Evolutionary conservation across 2,888 invertebrate species (phyloP).

Genomic region (Philereme transversata): DNA sequence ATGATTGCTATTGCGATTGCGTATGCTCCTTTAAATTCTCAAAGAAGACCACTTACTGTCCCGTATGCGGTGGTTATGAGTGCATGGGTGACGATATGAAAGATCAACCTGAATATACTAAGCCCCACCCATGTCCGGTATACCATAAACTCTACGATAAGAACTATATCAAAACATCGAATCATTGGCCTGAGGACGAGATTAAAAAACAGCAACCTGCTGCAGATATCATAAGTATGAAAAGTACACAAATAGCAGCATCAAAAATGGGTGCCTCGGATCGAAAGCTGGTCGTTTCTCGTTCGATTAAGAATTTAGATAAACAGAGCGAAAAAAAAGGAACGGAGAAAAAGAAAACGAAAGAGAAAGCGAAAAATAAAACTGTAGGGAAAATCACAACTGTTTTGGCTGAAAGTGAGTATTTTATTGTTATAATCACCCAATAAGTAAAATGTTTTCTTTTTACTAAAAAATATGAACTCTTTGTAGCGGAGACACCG

Average conservation of each 20-base stretch:
- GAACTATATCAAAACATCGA: conserved; percentile 57
- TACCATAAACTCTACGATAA: conserved; percentile 75
- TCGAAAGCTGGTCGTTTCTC: conserved; percentile 37
- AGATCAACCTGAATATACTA: conserved; percentile 59
- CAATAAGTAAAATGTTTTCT: no score
- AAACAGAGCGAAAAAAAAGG: conserved; percentile 48
- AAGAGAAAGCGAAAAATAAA: conserved; percentile 45
- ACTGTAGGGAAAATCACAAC: conserved; percentile 61
- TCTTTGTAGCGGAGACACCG: conserved; percentile 44
- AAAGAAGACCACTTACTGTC: conserved; percentile 72
- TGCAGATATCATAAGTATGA: conserved; percentile 46
- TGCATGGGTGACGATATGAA: conserved; percentile 68
- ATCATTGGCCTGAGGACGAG: conserved; percentile 66
- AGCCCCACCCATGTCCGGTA: conserved; percentile 75
- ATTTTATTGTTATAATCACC: conserved; percentile 17
- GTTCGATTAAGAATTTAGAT: conserved; percentile 48
- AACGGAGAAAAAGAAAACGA: conserved; percentile 8
- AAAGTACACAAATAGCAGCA: conserved; percentile 48
- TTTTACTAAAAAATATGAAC: no score
- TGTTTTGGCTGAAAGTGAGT: conserved; percentile 51
- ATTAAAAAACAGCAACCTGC: conserved; percentile 37
- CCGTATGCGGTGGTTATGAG: conserved; percentile 75
- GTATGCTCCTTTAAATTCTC: conserved; percentile 68
- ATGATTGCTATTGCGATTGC: conserved; percentile 72
- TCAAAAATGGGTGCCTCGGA: conserved; percentile 28